These are phyloP conservation scores for Nothoprocta perdicaria DNA, from an alignment of 2,113 vertebrate genomes.

Conservation along the genomic window DNA sequence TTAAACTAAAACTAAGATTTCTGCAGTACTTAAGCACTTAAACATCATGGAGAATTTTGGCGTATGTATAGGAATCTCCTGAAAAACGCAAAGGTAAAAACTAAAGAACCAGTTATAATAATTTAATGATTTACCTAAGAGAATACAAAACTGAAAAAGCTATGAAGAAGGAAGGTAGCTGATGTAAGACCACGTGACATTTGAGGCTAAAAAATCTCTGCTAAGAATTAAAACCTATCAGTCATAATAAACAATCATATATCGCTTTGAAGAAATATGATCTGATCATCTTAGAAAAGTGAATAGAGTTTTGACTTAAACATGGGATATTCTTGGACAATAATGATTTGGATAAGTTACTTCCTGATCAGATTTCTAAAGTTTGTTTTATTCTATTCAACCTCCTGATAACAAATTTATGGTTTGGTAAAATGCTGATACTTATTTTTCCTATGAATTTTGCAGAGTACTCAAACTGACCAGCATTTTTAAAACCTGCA, in stretches of 20 bases:
- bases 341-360: neutral
- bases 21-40: neutral
- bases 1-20: neutral
- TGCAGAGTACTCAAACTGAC: neutral
- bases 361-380: conserved; percentile 1
- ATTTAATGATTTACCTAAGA: neutral
- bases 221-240: neutral
- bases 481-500: neutral
- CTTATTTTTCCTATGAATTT: conserved; percentile 8
- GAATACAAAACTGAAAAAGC: neutral
- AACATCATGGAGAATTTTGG: neutral
- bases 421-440: neutral
- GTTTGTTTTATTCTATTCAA: neutral
- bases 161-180: neutral
- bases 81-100: conserved; percentile 2
- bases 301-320: neutral
- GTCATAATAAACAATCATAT: neutral
- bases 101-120: neutral
- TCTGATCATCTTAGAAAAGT: neutral
- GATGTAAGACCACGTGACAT: neutral
- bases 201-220: neutral
- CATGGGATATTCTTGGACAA: neutral
- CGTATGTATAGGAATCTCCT: neutral
- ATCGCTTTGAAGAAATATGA: neutral
- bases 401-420: neutral